Evolutionary conservation across 2,797 vertebrate species (phyloP).

Genomic region (Fringilla coelebs): DNA sequence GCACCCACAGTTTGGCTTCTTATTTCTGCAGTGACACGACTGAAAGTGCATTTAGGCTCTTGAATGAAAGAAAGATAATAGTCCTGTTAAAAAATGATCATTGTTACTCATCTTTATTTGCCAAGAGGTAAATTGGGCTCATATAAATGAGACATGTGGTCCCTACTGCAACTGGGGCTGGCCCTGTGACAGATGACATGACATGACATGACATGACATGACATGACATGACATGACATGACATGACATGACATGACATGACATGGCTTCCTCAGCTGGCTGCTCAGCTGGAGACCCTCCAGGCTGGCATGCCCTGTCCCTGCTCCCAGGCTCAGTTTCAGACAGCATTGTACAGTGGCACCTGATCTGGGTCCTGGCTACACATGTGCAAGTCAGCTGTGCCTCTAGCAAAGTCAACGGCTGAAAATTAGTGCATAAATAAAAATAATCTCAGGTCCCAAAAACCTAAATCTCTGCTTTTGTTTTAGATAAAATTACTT

Average conservation of each 20-base stretch:
- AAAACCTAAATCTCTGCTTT: background rate
- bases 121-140: background rate
- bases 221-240: too few species aligned
- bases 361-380: background rate
- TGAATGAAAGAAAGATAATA: background rate
- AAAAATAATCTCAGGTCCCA: background rate
- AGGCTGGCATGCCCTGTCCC: background rate
- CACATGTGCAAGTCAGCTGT: accelerated
- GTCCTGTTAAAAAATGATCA: background rate
- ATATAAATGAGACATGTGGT: background rate
- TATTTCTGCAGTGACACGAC: background rate
- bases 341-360: background rate
- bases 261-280: background rate
- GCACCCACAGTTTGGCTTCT: background rate
- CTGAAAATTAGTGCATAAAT: background rate
- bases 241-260: too few species aligned
- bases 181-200: background rate
- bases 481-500: background rate
- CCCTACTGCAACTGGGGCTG: background rate
- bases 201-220: too few species aligned
- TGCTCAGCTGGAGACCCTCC: background rate
- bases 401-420: background rate
- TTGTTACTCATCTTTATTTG: background rate
- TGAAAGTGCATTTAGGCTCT: background rate
- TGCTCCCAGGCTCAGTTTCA: background rate